Evolutionary conservation across 2,113 vertebrate species (phyloP), one percentile per base, ranked within the genome.

Genomic region (Cyanoramphus novaezelandiae): DNA sequence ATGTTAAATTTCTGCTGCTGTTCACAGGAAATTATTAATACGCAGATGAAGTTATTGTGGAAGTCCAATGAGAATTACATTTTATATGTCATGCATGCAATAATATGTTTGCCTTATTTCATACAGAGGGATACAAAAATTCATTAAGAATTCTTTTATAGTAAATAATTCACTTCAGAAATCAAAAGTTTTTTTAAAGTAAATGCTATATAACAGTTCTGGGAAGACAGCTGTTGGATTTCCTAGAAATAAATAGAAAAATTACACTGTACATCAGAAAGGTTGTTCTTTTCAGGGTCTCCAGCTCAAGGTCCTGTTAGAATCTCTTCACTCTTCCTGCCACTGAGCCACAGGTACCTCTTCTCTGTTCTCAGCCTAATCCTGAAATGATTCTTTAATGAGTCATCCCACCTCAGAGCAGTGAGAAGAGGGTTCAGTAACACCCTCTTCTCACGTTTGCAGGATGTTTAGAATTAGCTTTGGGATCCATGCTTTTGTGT

Each of bases 161-260:
- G 89, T 37, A 71, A 96, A 65, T 97, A 93, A 97, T 90, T 96
- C 29, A 93, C 16, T 92, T 97, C 65, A 95, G 79, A 92, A 90
- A 87, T 79, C 5, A 96, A 97, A 92, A 72, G 14, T 1, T 67
- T 20, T 33, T 96, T 77, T 83, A 82, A 96, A 94, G 95, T 86
- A 49, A 96, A 95, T 87, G 28, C 12, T 55, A 47, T 44, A 46
- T 77, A 86, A 86, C 20, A 78, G 37, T 75, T 57, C 62, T 86
- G 13, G 17, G 17, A 94, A 95, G 86, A 47, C 25, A 31, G 68
- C 33, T 94, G 20, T 72, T 97, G 47, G 33, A 94, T 90, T 75
- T 95, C 29, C 88, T 92, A 43, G 12, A 59, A 79, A 70, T 17
- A 91, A 88, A 49, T 43, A 39, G 25, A 95, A 90, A 90, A 83